Evolutionary conservation across 2,797 vertebrate genomes (phyloP).

Genomic region (Microcaecilia unicolor): DNA sequence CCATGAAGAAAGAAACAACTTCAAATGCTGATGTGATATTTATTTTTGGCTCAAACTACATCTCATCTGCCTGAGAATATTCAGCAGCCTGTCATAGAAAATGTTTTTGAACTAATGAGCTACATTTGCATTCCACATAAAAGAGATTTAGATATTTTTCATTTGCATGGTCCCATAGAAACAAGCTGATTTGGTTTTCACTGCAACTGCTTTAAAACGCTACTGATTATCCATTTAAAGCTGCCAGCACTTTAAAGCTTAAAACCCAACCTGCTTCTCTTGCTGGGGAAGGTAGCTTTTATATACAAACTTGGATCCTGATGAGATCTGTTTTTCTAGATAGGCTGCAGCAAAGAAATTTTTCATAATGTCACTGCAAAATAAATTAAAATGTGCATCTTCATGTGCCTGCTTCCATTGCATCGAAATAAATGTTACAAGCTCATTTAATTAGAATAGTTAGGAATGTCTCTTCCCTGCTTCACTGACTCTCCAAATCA

Average conservation of each 20-base stretch:
- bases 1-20: slow-evolving; percentile 46
- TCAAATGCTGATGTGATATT: slow-evolving; percentile 58
- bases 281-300: slow-evolving; percentile 62
- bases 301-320: slow-evolving; percentile 60
- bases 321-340: slow-evolving; percentile 74
- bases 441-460: slow-evolving; percentile 82
- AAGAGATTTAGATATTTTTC: slow-evolving; percentile 59
- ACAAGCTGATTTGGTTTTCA: slow-evolving; percentile 62
- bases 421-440: slow-evolving; percentile 82
- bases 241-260: no score
- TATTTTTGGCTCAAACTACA: slow-evolving; percentile 50
- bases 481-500: slow-evolving; percentile 78
- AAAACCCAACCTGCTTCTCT: slow-evolving; percentile 38
- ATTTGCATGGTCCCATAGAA: slow-evolving; percentile 55
- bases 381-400: slow-evolving; percentile 83
- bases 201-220: slow-evolving; percentile 61
- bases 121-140: slow-evolving; percentile 67
- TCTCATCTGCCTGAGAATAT: slow-evolving; percentile 55
- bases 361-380: slow-evolving; percentile 75
- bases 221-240: no score
- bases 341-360: slow-evolving; percentile 66
- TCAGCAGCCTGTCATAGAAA: slow-evolving; percentile 61
- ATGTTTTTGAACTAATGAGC: slow-evolving; percentile 68
- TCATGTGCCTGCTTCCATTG: slow-evolving; percentile 76
- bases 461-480: slow-evolving; percentile 72